These are phyloP conservation scores for Chaetodon trifasciatus DNA, from an alignment of 2,797 vertebrate genomes.

Conservation along the genomic window DNA sequence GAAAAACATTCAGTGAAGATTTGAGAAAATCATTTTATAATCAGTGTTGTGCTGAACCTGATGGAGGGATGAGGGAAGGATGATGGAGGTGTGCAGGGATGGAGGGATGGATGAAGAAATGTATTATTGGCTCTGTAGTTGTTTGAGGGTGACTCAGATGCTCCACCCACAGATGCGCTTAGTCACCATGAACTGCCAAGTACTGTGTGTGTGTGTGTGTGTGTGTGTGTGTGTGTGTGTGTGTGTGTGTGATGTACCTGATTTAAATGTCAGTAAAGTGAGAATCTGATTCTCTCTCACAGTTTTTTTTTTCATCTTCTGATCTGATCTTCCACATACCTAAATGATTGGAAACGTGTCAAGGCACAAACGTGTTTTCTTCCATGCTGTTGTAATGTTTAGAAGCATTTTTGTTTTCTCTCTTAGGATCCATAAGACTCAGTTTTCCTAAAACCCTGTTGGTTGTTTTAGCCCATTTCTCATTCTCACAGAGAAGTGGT, in stretches of 20 bases:
- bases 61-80: constrained; percentile 48
- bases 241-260: constrained; percentile 70
- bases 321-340: constrained; percentile 43
- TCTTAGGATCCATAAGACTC: background rate
- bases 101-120: constrained; percentile 65
- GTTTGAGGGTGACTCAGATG: constrained; percentile 79
- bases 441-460: constrained; percentile 9
- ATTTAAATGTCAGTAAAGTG: constrained; percentile 81
- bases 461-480: background rate
- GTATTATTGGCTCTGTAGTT: constrained; percentile 74
- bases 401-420: background rate
- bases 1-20: background rate
- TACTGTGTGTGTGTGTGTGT: constrained; percentile 40
- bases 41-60: constrained; percentile 18
- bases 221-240: constrained; percentile 50
- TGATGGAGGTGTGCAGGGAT: constrained; percentile 55
- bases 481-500: background rate
- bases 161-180: constrained; percentile 79
- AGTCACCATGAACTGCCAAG: constrained; percentile 72
- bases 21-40: constrained; percentile 9
- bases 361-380: constrained; percentile 15
- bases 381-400: background rate
- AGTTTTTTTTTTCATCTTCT: constrained; percentile 41
- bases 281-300: constrained; percentile 71
- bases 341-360: constrained; percentile 18